A percentile compares a stretch with the other conserved stretches of the same genome.
Conservation (phyloP, 2,113 vertebrate species). For the Ameiurus melas region DNA sequence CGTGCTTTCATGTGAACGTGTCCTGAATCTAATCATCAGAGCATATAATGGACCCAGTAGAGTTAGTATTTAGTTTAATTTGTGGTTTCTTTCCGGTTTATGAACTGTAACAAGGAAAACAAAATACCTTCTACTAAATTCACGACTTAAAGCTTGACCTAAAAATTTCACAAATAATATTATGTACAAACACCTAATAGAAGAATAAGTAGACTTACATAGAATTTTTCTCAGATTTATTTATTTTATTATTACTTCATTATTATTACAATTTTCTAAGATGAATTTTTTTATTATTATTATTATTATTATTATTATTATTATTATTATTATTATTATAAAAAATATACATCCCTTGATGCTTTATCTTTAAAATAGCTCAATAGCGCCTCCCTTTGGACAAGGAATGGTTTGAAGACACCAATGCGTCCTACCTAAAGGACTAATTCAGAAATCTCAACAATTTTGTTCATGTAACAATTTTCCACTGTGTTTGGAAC, state of each 20-base stretch:
- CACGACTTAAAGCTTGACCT: not conserved
- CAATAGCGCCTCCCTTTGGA: slow-evolving; percentile 7
- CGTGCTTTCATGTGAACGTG: not conserved
- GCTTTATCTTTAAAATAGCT: not conserved
- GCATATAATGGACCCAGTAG: not conserved
- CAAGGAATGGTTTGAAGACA: not conserved
- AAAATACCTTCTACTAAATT: not conserved
- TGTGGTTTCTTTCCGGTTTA: not conserved
- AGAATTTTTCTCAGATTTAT: not conserved
- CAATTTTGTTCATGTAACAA: not conserved
- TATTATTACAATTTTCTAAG: too few species aligned
- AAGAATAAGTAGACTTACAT: not conserved
- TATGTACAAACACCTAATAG: not conserved
- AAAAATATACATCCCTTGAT: not conserved
- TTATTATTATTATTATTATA: too few species aligned
- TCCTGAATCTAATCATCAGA: not conserved
- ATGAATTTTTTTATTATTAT: too few species aligned
- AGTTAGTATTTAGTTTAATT: slow-evolving; percentile 10
- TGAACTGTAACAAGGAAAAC: not conserved
- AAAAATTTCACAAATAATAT: not conserved
- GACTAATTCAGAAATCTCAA: not conserved
- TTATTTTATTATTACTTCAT: too few species aligned
- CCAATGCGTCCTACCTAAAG: not conserved
- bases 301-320: too few species aligned
- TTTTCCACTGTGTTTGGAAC: not conserved